Base-by-base conservation (phyloP, 2,888 invertebrate species). In the Coleophora flavipennella region DNA sequence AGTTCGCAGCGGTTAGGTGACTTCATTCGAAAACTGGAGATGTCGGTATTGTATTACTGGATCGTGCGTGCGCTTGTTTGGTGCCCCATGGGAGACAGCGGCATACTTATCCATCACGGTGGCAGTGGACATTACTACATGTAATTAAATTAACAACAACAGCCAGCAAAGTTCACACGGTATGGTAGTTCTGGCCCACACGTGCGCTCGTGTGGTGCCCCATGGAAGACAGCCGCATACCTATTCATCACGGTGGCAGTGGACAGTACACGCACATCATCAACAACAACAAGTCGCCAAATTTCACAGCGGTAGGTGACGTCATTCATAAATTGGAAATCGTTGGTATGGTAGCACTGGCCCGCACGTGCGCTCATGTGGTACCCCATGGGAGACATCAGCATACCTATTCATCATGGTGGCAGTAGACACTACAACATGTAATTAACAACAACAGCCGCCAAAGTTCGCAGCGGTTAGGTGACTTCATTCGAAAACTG, bases 211-310 rank as follows among this genome's bases (percentile, higher is more conserved):
- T 89, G 89, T 59, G 89, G 88, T 45, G 80, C 87, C n/a, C 42
- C 20, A 20, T 20, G 20, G 6, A 20, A 20, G 20, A 20, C 20
- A 20, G 6, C 78, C 81, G 52, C 87, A 86, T 62, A 91, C 6
- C n/a, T n/a, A n/a, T 90, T 57, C 63, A 78, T 43, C 77, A 77
- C 42, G 77, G 77, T 36, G 63, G 64, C 41, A 78, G 78, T 36
- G 64, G 65, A 3, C 83, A 81, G 50, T 79, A 80, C 52, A 55
- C 75, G 2, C 80, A 80, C 40, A 63, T 71, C 33, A 78, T 83
- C 75, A 79, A 87, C 71, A 88, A 77, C 80, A 89, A 81, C 88
- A 90, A n/a, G 86, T 85, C 87, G 86, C 71, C 90, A 75, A 83
- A 89, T 76, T 86, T 88, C 29, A 10, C 29, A 29, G 11, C 29